Evolutionary conservation across 2,888 invertebrate genomes (phyloP).

Genomic region (Laothoe populi): DNA sequence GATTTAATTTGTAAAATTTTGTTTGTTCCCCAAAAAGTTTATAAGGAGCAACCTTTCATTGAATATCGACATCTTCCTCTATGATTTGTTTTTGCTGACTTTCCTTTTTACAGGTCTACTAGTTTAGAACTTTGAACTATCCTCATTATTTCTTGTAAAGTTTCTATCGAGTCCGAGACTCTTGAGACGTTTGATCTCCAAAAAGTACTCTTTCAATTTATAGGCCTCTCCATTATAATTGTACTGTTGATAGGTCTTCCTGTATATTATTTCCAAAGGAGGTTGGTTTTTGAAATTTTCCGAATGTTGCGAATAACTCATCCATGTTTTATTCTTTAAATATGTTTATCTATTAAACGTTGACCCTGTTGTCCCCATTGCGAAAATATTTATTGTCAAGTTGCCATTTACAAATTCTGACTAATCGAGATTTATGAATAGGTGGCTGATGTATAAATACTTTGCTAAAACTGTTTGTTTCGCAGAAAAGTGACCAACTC

Average conservation of each 20-base stretch:
- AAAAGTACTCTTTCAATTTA: background rate
- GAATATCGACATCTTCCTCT: too few species aligned
- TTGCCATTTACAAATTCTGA: background rate
- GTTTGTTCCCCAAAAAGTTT: too few species aligned
- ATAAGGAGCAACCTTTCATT: too few species aligned
- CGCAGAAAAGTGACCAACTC: background rate
- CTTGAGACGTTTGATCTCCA: background rate
- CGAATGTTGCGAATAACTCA: background rate
- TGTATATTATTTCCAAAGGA: background rate
- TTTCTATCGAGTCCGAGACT: background rate
- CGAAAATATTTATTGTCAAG: background rate
- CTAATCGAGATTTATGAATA: constrained; percentile 11
- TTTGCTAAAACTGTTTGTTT: constrained; percentile 6
- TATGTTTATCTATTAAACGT: background rate
- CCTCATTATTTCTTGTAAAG: constrained; percentile 5
- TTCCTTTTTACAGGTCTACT: background rate
- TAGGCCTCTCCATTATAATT: constrained; percentile 1
- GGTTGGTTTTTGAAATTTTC: background rate
- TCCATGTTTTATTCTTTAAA: background rate
- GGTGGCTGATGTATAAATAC: constrained; percentile 3
- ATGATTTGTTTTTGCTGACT: background rate
- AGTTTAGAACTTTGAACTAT: background rate
- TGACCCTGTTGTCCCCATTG: background rate
- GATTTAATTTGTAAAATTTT: too few species aligned
- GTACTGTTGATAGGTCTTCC: background rate